phyloP scores from a whole-genome alignment of 1,140 invertebrate species.

The Yoshiicerus persimilis region DNA sequence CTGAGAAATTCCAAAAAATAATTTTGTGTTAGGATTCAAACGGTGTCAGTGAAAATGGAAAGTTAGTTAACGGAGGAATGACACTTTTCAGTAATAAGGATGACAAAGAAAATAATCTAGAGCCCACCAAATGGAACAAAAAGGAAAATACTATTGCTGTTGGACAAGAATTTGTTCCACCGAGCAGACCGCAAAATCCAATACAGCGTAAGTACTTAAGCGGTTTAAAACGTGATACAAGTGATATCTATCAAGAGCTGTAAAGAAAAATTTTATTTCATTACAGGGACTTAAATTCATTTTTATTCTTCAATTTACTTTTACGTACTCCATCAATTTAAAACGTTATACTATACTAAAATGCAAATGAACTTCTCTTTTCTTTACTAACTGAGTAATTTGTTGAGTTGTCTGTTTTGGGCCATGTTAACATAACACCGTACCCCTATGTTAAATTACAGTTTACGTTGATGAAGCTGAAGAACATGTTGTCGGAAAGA shows the following conservation, averaged over 20 bases:
- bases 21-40: neutral
- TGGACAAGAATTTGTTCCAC: neutral
- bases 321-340: too few species aligned
- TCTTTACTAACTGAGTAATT: neutral
- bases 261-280: too few species aligned
- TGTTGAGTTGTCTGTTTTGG: too few species aligned
- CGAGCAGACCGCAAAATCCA: neutral
- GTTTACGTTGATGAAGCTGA: neutral
- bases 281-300: too few species aligned
- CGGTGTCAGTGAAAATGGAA: neutral
- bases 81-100: neutral
- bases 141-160: neutral
- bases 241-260: too few species aligned
- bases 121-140: conserved; percentile 28
- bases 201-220: neutral
- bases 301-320: too few species aligned
- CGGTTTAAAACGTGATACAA: too few species aligned
- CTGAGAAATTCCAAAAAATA: neutral
- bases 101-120: conserved; percentile 32
- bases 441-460: neutral
- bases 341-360: too few species aligned
- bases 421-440: too few species aligned
- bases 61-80: neutral
- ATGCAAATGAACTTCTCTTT: too few species aligned
- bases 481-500: neutral